Evolutionary conservation across 2,113 vertebrate species (phyloP).

Genomic region (Stegostoma tigrinum): DNA sequence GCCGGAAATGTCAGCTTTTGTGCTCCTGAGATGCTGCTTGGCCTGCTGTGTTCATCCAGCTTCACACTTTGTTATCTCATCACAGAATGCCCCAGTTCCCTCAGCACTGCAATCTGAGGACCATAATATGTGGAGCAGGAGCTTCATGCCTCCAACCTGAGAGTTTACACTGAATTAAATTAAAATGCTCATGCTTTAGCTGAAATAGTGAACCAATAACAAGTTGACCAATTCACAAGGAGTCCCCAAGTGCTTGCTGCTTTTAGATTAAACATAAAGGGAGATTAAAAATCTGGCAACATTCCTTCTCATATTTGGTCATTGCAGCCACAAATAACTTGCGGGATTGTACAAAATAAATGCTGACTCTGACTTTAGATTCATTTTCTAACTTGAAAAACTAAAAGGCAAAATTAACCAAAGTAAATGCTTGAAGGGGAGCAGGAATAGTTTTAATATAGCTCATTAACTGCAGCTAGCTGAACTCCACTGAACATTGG

Average conservation of each 20-base stretch:
- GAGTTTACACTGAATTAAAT: not conserved
- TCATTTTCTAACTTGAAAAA: constrained; percentile 16
- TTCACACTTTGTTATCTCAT: too few species aligned
- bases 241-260: not conserved
- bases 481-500: not conserved
- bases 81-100: not conserved
- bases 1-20: too few species aligned
- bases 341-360: not conserved
- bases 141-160: not conserved
- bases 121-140: not conserved
- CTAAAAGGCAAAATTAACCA: constrained; percentile 7
- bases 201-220: not conserved
- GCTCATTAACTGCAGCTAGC: constrained; percentile 28
- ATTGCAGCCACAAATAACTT: not conserved
- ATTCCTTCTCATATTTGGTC: not conserved
- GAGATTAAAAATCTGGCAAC: not conserved
- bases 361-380: not conserved
- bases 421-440: constrained; percentile 19
- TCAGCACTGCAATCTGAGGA: not conserved
- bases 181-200: not conserved
- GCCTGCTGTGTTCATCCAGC: too few species aligned
- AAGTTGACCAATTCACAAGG: not conserved
- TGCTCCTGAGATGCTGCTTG: too few species aligned
- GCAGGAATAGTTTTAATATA: not conserved
- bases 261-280: constrained; percentile 6